Evolutionary conservation across 2,113 vertebrate genomes (phyloP).

Genomic region (Lasiurus borealis): DNA sequence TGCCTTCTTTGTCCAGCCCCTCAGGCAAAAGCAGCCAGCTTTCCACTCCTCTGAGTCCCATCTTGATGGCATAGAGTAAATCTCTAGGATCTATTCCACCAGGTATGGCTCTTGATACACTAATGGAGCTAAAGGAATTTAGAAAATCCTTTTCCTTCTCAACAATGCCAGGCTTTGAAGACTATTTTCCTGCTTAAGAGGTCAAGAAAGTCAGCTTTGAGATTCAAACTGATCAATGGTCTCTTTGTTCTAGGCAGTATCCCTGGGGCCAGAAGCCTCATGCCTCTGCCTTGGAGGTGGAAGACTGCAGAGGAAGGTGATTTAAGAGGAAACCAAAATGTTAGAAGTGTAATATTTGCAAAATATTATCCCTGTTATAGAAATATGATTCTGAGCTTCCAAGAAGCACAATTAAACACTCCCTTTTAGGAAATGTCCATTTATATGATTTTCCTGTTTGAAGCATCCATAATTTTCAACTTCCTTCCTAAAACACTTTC

Average conservation of each 20-base stretch:
- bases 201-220: conserved; percentile 82
- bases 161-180: conserved; percentile 81
- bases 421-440: conserved; percentile 80
- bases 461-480: conserved; percentile 79
- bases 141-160: conserved; percentile 82
- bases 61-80: conserved; percentile 42
- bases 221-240: conserved; percentile 83
- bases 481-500: conserved; percentile 80
- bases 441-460: conserved; percentile 81
- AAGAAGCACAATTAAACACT: conserved; percentile 68
- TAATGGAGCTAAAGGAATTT: conserved; percentile 82
- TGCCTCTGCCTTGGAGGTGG: conserved; percentile 77
- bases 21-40: background rate
- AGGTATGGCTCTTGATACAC: conserved; percentile 77
- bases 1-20: background rate
- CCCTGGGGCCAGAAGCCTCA: conserved; percentile 72
- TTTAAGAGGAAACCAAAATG: conserved; percentile 81
- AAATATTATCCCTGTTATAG: conserved; percentile 77
- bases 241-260: conserved; percentile 81
- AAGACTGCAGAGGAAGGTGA: conserved; percentile 76
- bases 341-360: conserved; percentile 75
- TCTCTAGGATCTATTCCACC: conserved; percentile 74
- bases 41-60: background rate
- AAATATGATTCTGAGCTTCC: conserved; percentile 76
- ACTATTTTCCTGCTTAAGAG: conserved; percentile 83